Evolutionary conservation across 1,140 invertebrate species (phyloP).

Genomic region (Drosophila kurseongensis): DNA sequence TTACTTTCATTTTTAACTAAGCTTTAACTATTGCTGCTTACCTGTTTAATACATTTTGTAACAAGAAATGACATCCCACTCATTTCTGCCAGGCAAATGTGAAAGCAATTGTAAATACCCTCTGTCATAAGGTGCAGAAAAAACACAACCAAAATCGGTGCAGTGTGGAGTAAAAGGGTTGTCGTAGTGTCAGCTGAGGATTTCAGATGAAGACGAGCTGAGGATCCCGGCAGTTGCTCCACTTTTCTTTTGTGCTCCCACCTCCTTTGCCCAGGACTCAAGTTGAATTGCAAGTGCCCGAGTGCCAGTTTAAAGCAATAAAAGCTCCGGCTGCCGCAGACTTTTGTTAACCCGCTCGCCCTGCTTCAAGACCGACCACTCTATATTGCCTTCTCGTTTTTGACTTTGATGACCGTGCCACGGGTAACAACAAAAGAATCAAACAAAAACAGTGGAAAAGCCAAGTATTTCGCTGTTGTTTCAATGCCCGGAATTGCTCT

Average conservation of each 20-base stretch:
- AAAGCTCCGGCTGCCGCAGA: conserved; percentile 12
- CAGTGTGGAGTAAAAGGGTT: conserved; percentile 7
- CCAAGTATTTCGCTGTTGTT: conserved; percentile 73
- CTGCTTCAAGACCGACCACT: conserved; percentile 1
- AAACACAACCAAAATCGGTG: conserved; percentile 10
- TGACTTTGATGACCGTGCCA: conserved; percentile 27
- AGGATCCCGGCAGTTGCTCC: conserved; percentile 22
- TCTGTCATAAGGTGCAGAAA: background rate
- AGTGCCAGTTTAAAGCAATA: conserved; percentile 65
- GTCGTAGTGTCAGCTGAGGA: conserved; percentile 19
- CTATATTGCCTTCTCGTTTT: conserved; percentile 6
- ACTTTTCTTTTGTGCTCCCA: conserved; percentile 25
- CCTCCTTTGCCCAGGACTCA: conserved; percentile 16
- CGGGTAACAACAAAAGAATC: conserved; percentile 8
- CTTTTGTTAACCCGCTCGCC: conserved; percentile 43
- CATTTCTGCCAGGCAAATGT: background rate
- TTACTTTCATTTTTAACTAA: too few relatives aligned
- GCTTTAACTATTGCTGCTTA: too few relatives aligned
- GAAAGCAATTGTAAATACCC: conserved; percentile 7
- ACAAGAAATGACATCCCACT: background rate
- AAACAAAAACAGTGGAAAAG: conserved; percentile 13
- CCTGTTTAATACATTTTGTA: too few relatives aligned
- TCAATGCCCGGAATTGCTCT: conserved; percentile 49
- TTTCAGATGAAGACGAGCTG: conserved; percentile 30
- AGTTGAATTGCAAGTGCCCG: conserved; percentile 61